phyloP scores from a whole-genome alignment of 2,888 invertebrate species.

The Melanostoma mellinum region DNA sequence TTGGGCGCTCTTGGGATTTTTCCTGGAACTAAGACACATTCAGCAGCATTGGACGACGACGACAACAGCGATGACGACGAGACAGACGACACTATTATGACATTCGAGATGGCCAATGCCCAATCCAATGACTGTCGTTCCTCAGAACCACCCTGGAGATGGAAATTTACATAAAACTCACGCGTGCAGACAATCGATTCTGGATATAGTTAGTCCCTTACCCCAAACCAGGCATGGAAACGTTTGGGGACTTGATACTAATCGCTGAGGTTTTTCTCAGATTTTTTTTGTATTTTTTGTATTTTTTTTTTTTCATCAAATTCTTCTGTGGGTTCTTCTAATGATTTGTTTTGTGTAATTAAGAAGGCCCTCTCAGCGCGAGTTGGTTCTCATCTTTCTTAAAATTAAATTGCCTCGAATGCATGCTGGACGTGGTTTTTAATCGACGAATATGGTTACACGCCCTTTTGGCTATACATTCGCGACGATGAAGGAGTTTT shows the following conservation, averaged over 20 bases:
- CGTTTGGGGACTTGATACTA: slow-evolving; percentile 52
- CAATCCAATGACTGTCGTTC: slow-evolving; percentile 64
- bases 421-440: slow-evolving; percentile 39
- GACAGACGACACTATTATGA: slow-evolving; percentile 70
- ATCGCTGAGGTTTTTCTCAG: slow-evolving; percentile 51
- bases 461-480: slow-evolving; percentile 42
- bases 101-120: slow-evolving; percentile 70
- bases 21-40: slow-evolving; percentile 48
- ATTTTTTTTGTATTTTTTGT: slow-evolving; percentile 18
- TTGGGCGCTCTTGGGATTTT: slow-evolving; percentile 56
- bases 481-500: slow-evolving; percentile 11
- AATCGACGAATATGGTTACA: slow-evolving; percentile 56
- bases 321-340: slow-evolving; percentile 21
- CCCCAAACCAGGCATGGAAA: neutral
- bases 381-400: slow-evolving; percentile 48
- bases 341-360: slow-evolving; percentile 71
- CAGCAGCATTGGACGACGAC: neutral
- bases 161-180: slow-evolving; percentile 70
- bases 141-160: slow-evolving; percentile 60
- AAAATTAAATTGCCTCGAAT: slow-evolving; percentile 41
- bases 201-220: slow-evolving; percentile 3
- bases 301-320: neutral
- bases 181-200: slow-evolving; percentile 46
- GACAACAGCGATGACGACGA: slow-evolving; percentile 31
- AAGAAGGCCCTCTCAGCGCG: slow-evolving; percentile 46